Conservation (phyloP, 2,888 invertebrate genomes). For the Drosophila melanosoma region DNA sequence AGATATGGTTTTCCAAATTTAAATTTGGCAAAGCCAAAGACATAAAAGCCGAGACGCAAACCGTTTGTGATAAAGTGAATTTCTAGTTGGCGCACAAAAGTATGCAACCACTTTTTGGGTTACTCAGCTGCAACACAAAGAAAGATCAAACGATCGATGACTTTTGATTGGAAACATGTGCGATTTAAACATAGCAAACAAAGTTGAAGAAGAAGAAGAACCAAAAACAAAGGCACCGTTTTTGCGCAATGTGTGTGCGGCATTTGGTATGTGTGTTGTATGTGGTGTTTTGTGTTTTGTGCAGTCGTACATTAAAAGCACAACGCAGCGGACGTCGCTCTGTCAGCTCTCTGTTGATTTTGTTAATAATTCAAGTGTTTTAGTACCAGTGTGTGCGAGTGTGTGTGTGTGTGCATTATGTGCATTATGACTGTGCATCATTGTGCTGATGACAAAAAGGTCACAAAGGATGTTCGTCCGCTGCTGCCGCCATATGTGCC, state of each 20-base stretch:
- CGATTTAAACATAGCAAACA: conserved; percentile 35
- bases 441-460: conserved; percentile 37
- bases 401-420: conserved; percentile 45
- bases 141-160: conserved; percentile 49
- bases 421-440: conserved; percentile 46
- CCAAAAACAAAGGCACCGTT: conserved; percentile 34
- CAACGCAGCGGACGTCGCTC: conserved; percentile 52
- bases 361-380: conserved; percentile 7
- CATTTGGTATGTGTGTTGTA: conserved; percentile 16
- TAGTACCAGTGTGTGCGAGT: conserved; percentile 10
- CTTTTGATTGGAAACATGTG: conserved; percentile 28
- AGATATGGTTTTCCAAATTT: neutral
- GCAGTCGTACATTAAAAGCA: conserved; percentile 60
- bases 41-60: conserved; percentile 22
- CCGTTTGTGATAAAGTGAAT: conserved; percentile 8
- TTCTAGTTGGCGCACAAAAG: conserved; percentile 28
- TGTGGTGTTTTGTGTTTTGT: conserved; percentile 4
- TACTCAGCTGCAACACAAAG: conserved; percentile 3
- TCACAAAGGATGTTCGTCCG: conserved; percentile 58
- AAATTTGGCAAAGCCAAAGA: neutral
- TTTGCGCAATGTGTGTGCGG: conserved; percentile 33
- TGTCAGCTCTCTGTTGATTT: neutral
- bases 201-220: conserved; percentile 30
- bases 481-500: conserved; percentile 35
- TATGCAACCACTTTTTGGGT: conserved; percentile 27